phyloP scores from a whole-genome alignment of 2,888 invertebrate genomes.

The Tineola bisselliella region DNA sequence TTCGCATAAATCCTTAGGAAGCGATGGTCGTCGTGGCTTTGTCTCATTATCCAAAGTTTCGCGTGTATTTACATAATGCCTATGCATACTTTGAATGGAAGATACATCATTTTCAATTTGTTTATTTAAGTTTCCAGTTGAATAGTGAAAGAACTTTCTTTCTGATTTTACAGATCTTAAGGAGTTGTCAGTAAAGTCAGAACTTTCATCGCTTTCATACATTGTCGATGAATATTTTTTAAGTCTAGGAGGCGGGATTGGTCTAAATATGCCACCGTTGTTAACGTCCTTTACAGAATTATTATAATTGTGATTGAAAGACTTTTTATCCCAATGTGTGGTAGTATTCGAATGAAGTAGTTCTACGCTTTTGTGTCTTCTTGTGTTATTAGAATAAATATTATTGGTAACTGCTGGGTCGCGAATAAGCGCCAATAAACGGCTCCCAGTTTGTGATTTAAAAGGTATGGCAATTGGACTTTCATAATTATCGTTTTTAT shows the following conservation, averaged over 20 bases:
- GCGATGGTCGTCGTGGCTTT: constrained; percentile 61
- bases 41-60: constrained; percentile 22
- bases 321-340: constrained; percentile 17
- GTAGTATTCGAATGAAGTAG: constrained; percentile 23
- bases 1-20: constrained; percentile 73
- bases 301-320: constrained; percentile 22
- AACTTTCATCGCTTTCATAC: constrained; percentile 57
- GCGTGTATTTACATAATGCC: constrained; percentile 38
- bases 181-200: constrained; percentile 48
- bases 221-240: constrained; percentile 44
- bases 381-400: constrained; percentile 28
- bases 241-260: constrained; percentile 50
- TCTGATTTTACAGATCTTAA: constrained; percentile 46
- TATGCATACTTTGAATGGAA: constrained; percentile 57
- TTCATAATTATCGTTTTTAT: constrained; percentile 21
- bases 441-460: constrained; percentile 65
- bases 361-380: constrained; percentile 27
- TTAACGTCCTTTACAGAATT: constrained; percentile 22
- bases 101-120: constrained; percentile 59
- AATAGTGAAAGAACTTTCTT: constrained; percentile 51
- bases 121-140: constrained; percentile 55
- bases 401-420: constrained; percentile 52
- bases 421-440: constrained; percentile 71
- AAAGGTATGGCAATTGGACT: constrained; percentile 37
- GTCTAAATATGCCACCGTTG: constrained; percentile 30